Evolutionary conservation across 2,113 vertebrate species (phyloP), one percentile per base, ranked within the genome.

Genomic region (Phrynosoma platyrhinos): DNA sequence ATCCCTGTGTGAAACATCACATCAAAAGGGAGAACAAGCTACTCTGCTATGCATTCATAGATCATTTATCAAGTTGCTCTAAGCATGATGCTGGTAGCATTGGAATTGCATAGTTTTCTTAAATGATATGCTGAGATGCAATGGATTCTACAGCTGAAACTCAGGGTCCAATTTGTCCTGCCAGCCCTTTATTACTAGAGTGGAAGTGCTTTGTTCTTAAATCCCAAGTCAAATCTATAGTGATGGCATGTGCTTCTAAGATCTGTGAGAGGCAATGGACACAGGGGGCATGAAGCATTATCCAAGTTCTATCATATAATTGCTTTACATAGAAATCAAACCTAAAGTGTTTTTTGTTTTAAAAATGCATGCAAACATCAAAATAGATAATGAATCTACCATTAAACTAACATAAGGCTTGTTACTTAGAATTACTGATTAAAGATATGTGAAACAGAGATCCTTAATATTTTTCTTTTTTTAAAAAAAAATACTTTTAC

Each of bases 141-240:
- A n/a, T n/a, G n/a, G n/a, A n/a, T n/a, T n/a, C n/a, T 25, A 75
- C 64, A 79, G 47, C 6, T 71, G 74, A 71, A 88, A 74, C 77
- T 84, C 9, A 75, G 53, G 81, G 71, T 87, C 32, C 32, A 82
- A 64, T 79, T 52, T 85, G 89, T 71, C 14, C 53, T 83, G 23
- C 16, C 82, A 4, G 18, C 72, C 21, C 55, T 79, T 84, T 84
- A 53, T 79, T 84, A 79, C 18, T 86, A 85, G 23, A 86, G 77
- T 55, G n/a, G 23, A 79, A 84, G 23, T 10, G 2, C 21, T 90
- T 91, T 40, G 14, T 3, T 89, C 84, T 58, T 69, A 47, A 12
- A 85, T 89, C 12, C 85, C 85, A 10, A 52, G 87, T 42, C 62
- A 36, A 64, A 62, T n/a, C 72, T 90, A 55, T 40, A 91, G 88